Conservation (phyloP, 2,888 invertebrate genomes). For the Holacanthella duospinosa region DNA sequence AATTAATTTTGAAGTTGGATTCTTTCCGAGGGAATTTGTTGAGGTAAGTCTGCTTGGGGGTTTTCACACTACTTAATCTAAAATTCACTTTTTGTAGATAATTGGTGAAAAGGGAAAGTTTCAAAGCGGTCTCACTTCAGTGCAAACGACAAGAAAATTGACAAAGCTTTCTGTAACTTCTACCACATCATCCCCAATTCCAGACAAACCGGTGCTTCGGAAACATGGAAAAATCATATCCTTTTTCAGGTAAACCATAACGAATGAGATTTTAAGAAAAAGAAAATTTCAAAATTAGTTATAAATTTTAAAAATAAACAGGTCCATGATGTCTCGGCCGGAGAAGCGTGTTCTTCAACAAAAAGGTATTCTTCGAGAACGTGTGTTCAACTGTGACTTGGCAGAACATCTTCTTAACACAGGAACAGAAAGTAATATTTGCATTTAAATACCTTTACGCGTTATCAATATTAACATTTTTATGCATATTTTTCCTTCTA, state of each 20-base stretch:
- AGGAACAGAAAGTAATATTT: conserved; percentile 72
- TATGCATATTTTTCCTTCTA: conserved; percentile 38
- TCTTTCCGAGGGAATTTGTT: conserved; percentile 92
- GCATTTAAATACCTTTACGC: no score
- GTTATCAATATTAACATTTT: no score
- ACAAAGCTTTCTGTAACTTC: conserved; percentile 37
- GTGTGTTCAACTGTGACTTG: conserved; percentile 96
- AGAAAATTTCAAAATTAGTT: not conserved
- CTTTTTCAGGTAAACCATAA: conserved; percentile 54
- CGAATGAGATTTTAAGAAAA: not conserved
- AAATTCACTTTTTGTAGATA: conserved; percentile 49
- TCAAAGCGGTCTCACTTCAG: not conserved
- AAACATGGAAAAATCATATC: conserved; percentile 94
- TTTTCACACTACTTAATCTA: no score
- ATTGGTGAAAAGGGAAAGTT: conserved; percentile 58
- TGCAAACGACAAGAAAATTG: conserved; percentile 44
- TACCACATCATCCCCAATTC: conserved; percentile 38
- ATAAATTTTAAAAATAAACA: conserved; percentile 46
- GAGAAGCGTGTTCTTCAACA: conserved; percentile 82
- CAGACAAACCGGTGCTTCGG: conserved; percentile 46
- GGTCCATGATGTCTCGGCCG: conserved; percentile 77
- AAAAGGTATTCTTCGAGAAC: conserved; percentile 83
- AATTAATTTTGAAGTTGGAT: conserved; percentile 85
- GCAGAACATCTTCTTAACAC: conserved; percentile 91
- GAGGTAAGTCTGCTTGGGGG: conserved; percentile 39